Conservation (phyloP, 2,797 vertebrate genomes). For the Tenualosa ilisha region DNA sequence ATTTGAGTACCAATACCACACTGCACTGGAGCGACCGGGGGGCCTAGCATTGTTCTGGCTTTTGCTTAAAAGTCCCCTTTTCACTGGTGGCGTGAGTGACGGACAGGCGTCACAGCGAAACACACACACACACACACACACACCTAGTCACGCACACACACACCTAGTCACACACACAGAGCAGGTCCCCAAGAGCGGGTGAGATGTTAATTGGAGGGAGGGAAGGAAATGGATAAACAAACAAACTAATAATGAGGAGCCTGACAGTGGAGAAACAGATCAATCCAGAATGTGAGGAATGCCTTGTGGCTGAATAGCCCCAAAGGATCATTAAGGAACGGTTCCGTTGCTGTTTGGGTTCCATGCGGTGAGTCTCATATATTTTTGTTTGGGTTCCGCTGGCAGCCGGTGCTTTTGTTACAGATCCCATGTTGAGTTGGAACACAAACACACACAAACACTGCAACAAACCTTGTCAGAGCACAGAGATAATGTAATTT, state of each 20-base stretch:
- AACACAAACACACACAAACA: conserved; percentile 43
- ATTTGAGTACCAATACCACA: conserved; percentile 59
- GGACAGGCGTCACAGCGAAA: conserved; percentile 61
- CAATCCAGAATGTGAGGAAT: conserved; percentile 59
- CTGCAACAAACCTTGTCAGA: conserved; percentile 11
- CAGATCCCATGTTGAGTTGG: conserved; percentile 29
- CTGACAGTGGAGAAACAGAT: conserved; percentile 58
- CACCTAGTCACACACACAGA: conserved; percentile 16
- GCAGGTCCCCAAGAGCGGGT: conserved; percentile 51
- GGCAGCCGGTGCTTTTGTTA: conserved; percentile 10
- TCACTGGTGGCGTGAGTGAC: conserved; percentile 57
- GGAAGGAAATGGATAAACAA: conserved; percentile 62
- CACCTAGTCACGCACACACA: background rate
- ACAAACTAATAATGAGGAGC: conserved; percentile 59
- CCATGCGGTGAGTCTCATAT: conserved; percentile 47
- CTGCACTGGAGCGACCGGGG: conserved; percentile 48
- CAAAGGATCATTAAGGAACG: conserved; percentile 51
- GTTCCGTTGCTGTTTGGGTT: conserved; percentile 46
- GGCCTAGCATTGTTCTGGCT: conserved; percentile 56
- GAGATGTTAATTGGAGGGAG: conserved; percentile 64
- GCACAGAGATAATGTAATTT: background rate
- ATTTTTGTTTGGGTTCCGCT: conserved; percentile 39
- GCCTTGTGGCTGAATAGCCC: conserved; percentile 51
- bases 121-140: conserved; percentile 39
- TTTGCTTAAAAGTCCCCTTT: conserved; percentile 54